Percentiles rank a stretch among this genome's conserved stretches.
These are phyloP conservation scores for Meteorus cinctellus DNA, from an alignment of 2,888 invertebrate genomes.

Conservation along the genomic window DNA sequence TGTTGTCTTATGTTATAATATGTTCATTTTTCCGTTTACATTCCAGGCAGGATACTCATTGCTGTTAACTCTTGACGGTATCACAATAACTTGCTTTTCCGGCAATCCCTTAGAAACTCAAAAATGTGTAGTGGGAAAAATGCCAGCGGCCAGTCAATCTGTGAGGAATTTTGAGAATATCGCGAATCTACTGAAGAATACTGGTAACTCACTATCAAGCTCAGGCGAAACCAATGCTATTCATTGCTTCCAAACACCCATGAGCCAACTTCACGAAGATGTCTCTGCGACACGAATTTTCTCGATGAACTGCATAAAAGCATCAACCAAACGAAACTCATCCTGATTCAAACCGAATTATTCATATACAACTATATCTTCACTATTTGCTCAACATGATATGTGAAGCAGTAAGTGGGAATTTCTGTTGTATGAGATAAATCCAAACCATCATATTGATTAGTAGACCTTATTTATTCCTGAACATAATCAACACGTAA, in stretches of 20 bases:
- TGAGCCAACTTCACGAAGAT: conserved; percentile 18
- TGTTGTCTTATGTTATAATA: background rate
- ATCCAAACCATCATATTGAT: too few relatives aligned
- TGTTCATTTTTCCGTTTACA: too few relatives aligned
- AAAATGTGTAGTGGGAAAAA: conserved; percentile 45
- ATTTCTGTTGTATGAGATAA: too few relatives aligned
- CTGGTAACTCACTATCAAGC: conserved; percentile 39
- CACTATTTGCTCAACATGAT: too few relatives aligned
- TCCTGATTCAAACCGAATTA: too few relatives aligned
- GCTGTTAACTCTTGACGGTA: conserved; percentile 41
- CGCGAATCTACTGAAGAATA: conserved; percentile 37
- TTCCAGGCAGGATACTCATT: conserved; percentile 22
- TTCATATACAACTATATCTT: too few relatives aligned
- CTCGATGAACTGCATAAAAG: too few relatives aligned
- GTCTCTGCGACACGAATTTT: conserved; percentile 10
- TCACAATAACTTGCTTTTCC: conserved; percentile 42
- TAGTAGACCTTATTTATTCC: too few relatives aligned
- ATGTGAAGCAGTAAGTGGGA: too few relatives aligned
- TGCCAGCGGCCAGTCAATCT: conserved; percentile 44
- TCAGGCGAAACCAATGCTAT: background rate
- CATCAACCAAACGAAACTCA: too few relatives aligned
- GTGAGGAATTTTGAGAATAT: conserved; percentile 38
- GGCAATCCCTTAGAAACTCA: conserved; percentile 32
- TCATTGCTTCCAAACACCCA: conserved; percentile 30
- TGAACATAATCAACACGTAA: too few relatives aligned